Evolutionary conservation across 2,113 vertebrate genomes (phyloP), one percentile per base, ranked within the genome.

Genomic region (Cyrtonyx montezumae): DNA sequence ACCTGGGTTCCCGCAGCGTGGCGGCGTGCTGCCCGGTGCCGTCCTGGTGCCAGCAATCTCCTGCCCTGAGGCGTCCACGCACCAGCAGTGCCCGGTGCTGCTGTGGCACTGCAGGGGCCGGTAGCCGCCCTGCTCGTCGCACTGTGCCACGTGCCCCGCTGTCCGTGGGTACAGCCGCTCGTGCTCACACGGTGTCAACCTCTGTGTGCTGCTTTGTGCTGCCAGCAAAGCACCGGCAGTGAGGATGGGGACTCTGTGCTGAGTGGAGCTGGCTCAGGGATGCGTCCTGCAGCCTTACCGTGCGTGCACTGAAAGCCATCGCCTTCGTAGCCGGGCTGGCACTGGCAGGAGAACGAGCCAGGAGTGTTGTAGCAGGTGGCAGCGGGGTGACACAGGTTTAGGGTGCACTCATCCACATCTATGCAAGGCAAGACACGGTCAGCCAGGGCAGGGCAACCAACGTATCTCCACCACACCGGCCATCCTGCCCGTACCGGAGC

Each of bases 311-410:
- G 97, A 97, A 99, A 98, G 78, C 99, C 99, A 4, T 99, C 98
- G 0, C 99, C 99, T 0, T 91, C 91, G 32, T 97, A 99, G 5
- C 98, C 98, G 0, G 97, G 90, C 37, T 81, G 96, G 97, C 99
- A 99, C 28, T 3, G 98, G 94, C 99, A 99, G 42, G 97, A 97
- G 97, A 99, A 99, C 87, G 98, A 99, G 85, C 99, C 95, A 0
- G 43, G 87, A 0, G 58, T 34, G 84, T 96, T 96, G 92, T 93
- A 34, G 95, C 99, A 99, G 93, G 95, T 18, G 58, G 98, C 99
- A 0, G 96, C 96, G 1, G 92, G 73, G 90, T 99, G 98, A 81
- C 99, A 99, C 1, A 97, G 98, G 81, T 96, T 98, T 28, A 98
- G 96, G 1, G 74, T 76, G 43, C 99, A 99, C 79, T 99, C 98